phyloP scores from a whole-genome alignment of 2,888 invertebrate genomes.

The Malthinus flaveolus region DNA sequence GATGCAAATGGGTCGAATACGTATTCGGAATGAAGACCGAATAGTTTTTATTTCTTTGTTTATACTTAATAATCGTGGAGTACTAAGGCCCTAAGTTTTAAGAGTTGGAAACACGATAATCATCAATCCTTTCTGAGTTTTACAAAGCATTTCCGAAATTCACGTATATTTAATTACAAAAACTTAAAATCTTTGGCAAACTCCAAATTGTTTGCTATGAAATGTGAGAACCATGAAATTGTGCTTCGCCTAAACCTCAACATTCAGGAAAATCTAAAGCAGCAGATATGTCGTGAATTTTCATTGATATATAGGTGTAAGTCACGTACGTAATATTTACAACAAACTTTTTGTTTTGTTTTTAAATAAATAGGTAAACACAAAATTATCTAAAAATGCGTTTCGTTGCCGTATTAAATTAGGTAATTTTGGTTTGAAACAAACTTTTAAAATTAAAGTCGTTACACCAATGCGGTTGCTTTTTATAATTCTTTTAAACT shows the following conservation, averaged over 20 bases:
- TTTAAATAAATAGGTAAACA: neutral
- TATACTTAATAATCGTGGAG: too few species aligned
- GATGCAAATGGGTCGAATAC: too few species aligned
- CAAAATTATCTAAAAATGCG: neutral
- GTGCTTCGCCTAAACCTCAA: neutral
- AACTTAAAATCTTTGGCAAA: neutral
- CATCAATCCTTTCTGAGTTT: too few species aligned
- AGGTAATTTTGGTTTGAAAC: neutral
- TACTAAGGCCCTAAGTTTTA: too few species aligned
- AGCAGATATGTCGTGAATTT: constrained; percentile 1
- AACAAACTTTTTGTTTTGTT: neutral
- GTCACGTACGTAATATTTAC: neutral
- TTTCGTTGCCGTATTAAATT: neutral
- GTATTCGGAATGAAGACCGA: too few species aligned
- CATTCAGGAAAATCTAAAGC: neutral
- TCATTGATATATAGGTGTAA: neutral
- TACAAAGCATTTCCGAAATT: too few species aligned
- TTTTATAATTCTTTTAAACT: constrained; percentile 2
- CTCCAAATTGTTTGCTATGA: neutral
- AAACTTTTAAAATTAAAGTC: neutral
- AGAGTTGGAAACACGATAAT: too few species aligned
- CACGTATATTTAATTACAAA: too few species aligned
- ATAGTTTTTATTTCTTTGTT: too few species aligned
- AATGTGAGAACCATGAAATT: neutral
- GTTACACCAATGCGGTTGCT: neutral